A percentile compares a stretch with the other conserved stretches of the same genome.
Conservation (phyloP, 2,888 invertebrate genomes). For the Bellardia pandia region DNA sequence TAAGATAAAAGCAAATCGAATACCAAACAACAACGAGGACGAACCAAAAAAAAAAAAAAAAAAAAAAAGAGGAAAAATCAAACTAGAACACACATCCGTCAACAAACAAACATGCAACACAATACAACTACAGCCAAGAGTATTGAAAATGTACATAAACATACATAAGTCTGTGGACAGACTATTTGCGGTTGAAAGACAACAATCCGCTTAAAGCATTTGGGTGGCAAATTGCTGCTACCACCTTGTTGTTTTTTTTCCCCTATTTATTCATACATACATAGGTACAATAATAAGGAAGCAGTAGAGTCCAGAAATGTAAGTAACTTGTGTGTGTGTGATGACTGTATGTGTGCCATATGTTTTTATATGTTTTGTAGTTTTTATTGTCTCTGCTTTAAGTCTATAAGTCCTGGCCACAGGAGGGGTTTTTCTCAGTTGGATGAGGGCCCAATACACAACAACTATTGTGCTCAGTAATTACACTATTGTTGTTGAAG, state of each 20-base stretch:
- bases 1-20: constrained; percentile 65
- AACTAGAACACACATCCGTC: constrained; percentile 31
- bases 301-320: constrained; percentile 35
- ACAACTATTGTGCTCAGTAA: constrained; percentile 70
- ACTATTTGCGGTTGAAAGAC: constrained; percentile 68
- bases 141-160: not conserved
- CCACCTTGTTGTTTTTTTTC: constrained; percentile 31
- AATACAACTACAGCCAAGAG: not conserved
- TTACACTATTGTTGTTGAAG: constrained; percentile 72
- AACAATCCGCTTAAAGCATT: constrained; percentile 73
- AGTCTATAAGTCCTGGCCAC: constrained; percentile 70
- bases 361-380: constrained; percentile 41
- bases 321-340: constrained; percentile 10
- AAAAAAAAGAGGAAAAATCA: constrained; percentile 3
- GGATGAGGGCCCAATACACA: constrained; percentile 23
- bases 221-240: constrained; percentile 70
- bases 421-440: constrained; percentile 47
- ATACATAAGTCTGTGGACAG: constrained; percentile 5
- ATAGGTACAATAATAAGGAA: constrained; percentile 37
- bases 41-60: not conserved
- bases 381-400: constrained; percentile 52
- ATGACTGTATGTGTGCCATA: constrained; percentile 17
- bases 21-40: constrained; percentile 3
- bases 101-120: constrained; percentile 56
- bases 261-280: too few relatives aligned